A percentile compares a stretch with the other conserved stretches of the same genome.
Evolutionary conservation across 1,140 invertebrate species (phyloP).

Genomic region (Batillaria attramentaria): DNA sequence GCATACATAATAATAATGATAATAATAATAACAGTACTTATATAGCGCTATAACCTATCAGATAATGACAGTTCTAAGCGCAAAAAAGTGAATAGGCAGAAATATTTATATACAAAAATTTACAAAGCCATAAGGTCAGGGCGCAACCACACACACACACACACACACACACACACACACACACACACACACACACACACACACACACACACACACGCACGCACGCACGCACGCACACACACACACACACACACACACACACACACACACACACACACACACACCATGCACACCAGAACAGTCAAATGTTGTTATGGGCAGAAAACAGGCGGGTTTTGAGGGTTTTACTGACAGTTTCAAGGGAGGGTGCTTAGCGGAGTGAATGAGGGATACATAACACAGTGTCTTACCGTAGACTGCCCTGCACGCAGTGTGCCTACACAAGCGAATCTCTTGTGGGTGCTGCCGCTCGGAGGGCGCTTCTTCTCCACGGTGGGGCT

Average conservation of each 20-base stretch:
- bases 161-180: not conserved
- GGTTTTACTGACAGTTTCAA: too few species aligned
- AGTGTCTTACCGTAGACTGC: constrained; percentile 12
- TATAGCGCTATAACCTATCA: too few species aligned
- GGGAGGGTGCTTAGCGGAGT: too few species aligned
- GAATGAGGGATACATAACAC: too few species aligned
- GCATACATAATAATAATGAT: too few species aligned
- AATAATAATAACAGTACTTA: too few species aligned
- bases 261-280: constrained; percentile 6
- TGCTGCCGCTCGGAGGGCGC: not conserved
- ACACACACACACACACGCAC: not conserved
- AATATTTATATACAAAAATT: too few species aligned
- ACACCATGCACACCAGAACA: not conserved
- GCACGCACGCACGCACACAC: not conserved
- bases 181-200: not conserved
- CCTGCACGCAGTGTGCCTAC: constrained; percentile 19
- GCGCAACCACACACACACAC: constrained; percentile 1
- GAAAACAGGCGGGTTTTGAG: too few species aligned
- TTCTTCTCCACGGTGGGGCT: not conserved
- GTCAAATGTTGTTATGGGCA: not conserved
- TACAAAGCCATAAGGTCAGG: too few species aligned
- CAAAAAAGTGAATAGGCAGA: too few species aligned
- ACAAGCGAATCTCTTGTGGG: constrained; percentile 16
- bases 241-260: constrained; percentile 12
- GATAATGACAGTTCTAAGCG: too few species aligned